Percentiles rank a stretch among this genome's conserved stretches.
These are phyloP conservation scores for Lonchura striata DNA, from an alignment of 2,113 vertebrate species.

Conservation along the genomic window DNA sequence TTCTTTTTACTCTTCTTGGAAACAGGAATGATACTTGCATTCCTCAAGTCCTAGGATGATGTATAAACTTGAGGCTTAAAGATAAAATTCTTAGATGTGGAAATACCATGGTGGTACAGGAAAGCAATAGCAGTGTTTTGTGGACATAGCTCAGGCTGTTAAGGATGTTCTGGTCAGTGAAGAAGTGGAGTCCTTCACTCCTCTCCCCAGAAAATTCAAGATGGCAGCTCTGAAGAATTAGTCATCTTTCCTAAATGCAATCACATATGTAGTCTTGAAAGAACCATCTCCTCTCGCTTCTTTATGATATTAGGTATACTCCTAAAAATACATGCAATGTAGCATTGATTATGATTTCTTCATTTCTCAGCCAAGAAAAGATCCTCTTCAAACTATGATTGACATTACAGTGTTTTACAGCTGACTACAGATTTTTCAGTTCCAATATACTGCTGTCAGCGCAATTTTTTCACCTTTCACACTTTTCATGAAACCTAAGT, in stretches of 20 bases:
- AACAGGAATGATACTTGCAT: neutral
- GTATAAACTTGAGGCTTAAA: neutral
- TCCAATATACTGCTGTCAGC: neutral
- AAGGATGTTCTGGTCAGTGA: neutral
- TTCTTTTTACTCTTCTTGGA: neutral
- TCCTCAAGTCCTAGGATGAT: neutral
- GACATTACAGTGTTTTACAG: neutral
- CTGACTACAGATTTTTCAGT: neutral
- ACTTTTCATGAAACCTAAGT: neutral
- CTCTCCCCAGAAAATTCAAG: neutral
- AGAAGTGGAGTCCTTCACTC: neutral
- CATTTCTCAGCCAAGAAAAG: neutral
- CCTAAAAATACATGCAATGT: neutral
- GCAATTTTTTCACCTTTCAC: neutral
- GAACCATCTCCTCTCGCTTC: neutral
- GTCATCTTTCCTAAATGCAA: neutral
- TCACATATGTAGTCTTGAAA: neutral
- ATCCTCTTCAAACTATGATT: neutral
- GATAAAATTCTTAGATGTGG: neutral
- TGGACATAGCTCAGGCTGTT: neutral
- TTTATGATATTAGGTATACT: neutral
- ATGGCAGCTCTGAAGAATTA: neutral
- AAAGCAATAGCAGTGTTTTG: neutral
- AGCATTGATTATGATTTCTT: neutral
- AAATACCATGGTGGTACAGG: neutral